Base-by-base conservation (phyloP, 1,140 invertebrate genomes). In the Drepana arcuata region DNA sequence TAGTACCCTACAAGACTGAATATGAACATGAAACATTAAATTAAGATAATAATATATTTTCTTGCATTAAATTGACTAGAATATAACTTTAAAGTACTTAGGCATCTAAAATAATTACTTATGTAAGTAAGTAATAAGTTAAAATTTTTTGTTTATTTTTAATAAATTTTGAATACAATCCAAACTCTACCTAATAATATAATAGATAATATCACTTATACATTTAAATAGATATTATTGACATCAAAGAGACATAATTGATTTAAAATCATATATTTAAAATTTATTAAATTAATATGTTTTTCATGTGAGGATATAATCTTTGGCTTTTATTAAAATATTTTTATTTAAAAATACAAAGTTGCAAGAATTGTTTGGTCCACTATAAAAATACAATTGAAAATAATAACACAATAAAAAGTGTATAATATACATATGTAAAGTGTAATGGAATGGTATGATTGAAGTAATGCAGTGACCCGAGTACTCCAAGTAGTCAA, bases 31-130 rank as follows among this genome's bases (percentile, higher is more conserved):
- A n/a, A n/a, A 31, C 15, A 31, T 31, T 31, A 14, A 31, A 31
- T 11, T 11, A 23, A 3, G 5, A 23, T 11, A 34, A 14, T 34
- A 23, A 34, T 11, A 18, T 23, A 34, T 23, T 41, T 29, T 34
- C 7, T 41, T 52, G 39, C 48, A 52, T 59, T 41, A 59, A 67
- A 65, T 70, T 70, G 67, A 70, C 67, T 70, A 70, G 67, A 70
- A 58, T 49, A 16, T 35, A 48, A 45, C 14, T 30, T 41, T 45
- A 43, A 38, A 36, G 46, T 49, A 42, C 48, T 44, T 51, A 50
- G 34, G 25, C 36, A 54, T 32, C 39, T 48, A 52, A 47, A 45
- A 50, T 46, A 37, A 41, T 33, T 29, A 39, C 21, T 35, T 40
- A 33, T 31, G 39, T 29, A 12, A 41, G 23, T 41, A 29, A 35